Base-by-base conservation (phyloP, 2,888 invertebrate species). In the Folsomia manolachei region DNA sequence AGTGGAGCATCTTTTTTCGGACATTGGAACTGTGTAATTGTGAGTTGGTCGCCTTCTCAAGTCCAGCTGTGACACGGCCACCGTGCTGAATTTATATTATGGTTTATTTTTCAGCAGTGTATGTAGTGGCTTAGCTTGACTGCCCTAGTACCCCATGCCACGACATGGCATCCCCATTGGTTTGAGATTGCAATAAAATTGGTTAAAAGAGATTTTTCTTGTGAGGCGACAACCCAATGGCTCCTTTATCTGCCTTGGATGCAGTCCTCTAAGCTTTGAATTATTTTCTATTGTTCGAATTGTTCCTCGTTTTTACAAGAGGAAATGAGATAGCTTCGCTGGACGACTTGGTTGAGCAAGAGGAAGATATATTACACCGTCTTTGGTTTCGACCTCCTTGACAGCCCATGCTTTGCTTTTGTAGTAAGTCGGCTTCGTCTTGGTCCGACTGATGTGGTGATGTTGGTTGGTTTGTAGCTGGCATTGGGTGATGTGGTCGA, bases 151-250 rank as follows among this genome's bases (percentile, higher is more conserved):
- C 18, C 51, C 51, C 51, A 51, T 51, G 9, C 51, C 18, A 9
- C 18, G 19, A 4, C 21, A 21, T 21, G 56, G n/a, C 21, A 56
- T 56, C 56, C 56, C 56, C 7, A 14, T 56, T 7, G 56, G 56
- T 56, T 39, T 56, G 21, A 7, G 56, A 56, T 56, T 56, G 56
- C 56, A 19, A 56, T 56, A 56, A 56, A 56, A 56, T 56, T 56
- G 56, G 56, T 56, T 56, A 56, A 56, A 56, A 56, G 56, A 56
- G 56, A 56, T 56, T 56, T 56, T 56, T 56, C 56, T 56, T 56
- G 7, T 18, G 21, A 56, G 56, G n/a, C 4, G 56, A 56, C 56
- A 56, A 56, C 11, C 21, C 56, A 56, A 56, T 56, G 56, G 56
- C 21, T 56, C 56, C 56, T 56, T 56, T 56, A 56, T 56, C 56